These are phyloP conservation scores for Leptodactylus fuscus DNA, from an alignment of 2,113 vertebrate species.

Conservation along the genomic window DNA sequence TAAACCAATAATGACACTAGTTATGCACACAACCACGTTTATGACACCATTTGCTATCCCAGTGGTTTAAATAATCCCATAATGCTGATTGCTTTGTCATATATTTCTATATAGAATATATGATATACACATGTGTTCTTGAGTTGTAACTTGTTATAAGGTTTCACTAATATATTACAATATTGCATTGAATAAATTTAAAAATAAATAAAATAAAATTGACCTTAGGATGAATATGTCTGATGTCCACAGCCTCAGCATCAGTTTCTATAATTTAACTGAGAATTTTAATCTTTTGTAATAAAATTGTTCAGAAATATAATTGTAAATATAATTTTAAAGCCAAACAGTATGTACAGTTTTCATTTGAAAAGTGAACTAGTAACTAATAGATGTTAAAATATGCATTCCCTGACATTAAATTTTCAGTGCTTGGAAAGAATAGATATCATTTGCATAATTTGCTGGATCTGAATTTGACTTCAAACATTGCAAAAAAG, in stretches of 20 bases:
- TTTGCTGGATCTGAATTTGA: conserved; percentile 69
- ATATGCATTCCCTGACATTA: conserved; percentile 84
- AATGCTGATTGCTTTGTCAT: background rate
- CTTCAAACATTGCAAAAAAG: conserved; percentile 66
- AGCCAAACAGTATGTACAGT: conserved; percentile 7
- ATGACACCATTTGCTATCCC: no score
- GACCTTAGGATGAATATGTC: no score
- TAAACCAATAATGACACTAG: no score
- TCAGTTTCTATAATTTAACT: background rate
- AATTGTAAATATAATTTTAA: conserved; percentile 4
- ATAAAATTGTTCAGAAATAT: background rate
- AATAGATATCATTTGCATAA: conserved; percentile 77
- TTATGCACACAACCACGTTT: no score
- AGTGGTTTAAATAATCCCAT: no score
- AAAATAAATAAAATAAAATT: no score
- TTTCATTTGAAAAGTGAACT: conserved; percentile 71
- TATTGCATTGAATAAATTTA: no score
- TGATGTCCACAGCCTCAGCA: background rate
- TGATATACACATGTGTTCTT: background rate
- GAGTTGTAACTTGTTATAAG: no score
- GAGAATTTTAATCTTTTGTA: background rate
- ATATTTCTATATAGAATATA: background rate
- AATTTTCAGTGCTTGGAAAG: conserved; percentile 74
- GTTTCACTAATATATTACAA: no score
- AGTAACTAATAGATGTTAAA: conserved; percentile 82